These are phyloP conservation scores for Bombyx mori DNA, from an alignment of 1,140 invertebrate species.

Conservation along the genomic window DNA sequence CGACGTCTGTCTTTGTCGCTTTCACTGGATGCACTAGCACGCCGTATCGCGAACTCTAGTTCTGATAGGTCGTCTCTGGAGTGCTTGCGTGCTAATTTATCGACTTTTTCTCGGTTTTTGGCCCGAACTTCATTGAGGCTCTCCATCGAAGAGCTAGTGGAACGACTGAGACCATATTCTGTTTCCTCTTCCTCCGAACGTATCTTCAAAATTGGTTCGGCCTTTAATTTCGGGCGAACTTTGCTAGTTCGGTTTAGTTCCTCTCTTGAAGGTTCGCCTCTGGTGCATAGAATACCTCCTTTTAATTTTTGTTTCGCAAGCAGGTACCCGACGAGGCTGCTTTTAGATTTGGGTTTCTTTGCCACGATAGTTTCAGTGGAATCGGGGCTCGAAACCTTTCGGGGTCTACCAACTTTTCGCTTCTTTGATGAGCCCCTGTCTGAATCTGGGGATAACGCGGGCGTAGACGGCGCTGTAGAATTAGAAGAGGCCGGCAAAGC, in stretches of 20 bases:
- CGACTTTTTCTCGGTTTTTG: slow-evolving; percentile 65
- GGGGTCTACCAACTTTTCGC: slow-evolving; percentile 85
- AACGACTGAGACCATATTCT: slow-evolving; percentile 57
- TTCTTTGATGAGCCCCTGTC: slow-evolving; percentile 79
- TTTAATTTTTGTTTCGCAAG: slow-evolving; percentile 76
- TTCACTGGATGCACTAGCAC: slow-evolving; percentile 57
- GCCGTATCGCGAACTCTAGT: slow-evolving; percentile 48
- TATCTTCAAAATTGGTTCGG: slow-evolving; percentile 76
- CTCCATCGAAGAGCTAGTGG: slow-evolving; percentile 67
- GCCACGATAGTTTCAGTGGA: slow-evolving; percentile 85
- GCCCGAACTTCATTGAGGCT: slow-evolving; percentile 65
- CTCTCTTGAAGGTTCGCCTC: slow-evolving; percentile 68
- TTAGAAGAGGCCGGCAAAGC: slow-evolving; percentile 37
- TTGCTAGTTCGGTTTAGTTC: slow-evolving; percentile 68
- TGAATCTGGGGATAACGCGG: slow-evolving; percentile 56
- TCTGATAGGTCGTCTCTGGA: slow-evolving; percentile 59
- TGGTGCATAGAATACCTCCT: slow-evolving; percentile 66
- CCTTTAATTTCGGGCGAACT: slow-evolving; percentile 78
- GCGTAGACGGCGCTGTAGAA: slow-evolving; percentile 44
- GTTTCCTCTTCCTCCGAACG: slow-evolving; percentile 72
- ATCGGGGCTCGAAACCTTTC: slow-evolving; percentile 78
- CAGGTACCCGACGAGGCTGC: slow-evolving; percentile 75
- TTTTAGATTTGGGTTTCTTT: slow-evolving; percentile 80
- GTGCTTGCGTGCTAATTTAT: slow-evolving; percentile 59
- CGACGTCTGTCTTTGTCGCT: slow-evolving; percentile 54